These are phyloP conservation scores for Drosophila repleta DNA, from an alignment of 1,140 invertebrate genomes.

Conservation along the genomic window DNA sequence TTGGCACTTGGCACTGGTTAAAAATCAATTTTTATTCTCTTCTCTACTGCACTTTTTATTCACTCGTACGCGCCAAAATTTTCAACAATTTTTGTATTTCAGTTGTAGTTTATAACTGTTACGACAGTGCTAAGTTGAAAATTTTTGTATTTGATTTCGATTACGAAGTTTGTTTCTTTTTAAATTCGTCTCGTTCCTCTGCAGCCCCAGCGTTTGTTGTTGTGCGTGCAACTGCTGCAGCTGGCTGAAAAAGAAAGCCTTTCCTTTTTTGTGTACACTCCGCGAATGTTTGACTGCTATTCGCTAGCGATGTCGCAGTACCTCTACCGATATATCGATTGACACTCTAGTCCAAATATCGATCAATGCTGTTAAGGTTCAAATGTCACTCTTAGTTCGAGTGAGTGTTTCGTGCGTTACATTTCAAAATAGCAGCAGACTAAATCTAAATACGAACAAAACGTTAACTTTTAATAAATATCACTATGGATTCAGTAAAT, in stretches of 20 bases:
- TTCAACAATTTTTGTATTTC: constrained; percentile 28
- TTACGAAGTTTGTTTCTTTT: constrained; percentile 16
- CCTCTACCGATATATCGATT: constrained; percentile 7
- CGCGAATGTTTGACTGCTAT: constrained; percentile 37
- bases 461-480: neutral
- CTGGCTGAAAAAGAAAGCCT: constrained; percentile 54
- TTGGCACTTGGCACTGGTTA: constrained; percentile 55
- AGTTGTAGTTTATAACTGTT: constrained; percentile 22
- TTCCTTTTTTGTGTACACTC: constrained; percentile 53
- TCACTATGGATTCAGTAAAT: constrained; percentile 25
- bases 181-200: constrained; percentile 11
- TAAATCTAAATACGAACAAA: neutral
- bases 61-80: constrained; percentile 31
- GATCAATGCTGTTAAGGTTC: constrained; percentile 4
- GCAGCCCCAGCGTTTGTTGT: constrained; percentile 51
- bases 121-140: constrained; percentile 22
- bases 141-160: constrained; percentile 11
- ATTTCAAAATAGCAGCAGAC: constrained; percentile 12
- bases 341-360: neutral
- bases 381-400: constrained; percentile 2
- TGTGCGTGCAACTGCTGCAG: constrained; percentile 53
- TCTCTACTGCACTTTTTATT: constrained; percentile 50
- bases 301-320: neutral
- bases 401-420: neutral
- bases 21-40: constrained; percentile 56